A percentile compares a stretch with the other conserved stretches of the same genome.
Conservation (phyloP, 2,888 invertebrate species). For the Tillus elongatus region DNA sequence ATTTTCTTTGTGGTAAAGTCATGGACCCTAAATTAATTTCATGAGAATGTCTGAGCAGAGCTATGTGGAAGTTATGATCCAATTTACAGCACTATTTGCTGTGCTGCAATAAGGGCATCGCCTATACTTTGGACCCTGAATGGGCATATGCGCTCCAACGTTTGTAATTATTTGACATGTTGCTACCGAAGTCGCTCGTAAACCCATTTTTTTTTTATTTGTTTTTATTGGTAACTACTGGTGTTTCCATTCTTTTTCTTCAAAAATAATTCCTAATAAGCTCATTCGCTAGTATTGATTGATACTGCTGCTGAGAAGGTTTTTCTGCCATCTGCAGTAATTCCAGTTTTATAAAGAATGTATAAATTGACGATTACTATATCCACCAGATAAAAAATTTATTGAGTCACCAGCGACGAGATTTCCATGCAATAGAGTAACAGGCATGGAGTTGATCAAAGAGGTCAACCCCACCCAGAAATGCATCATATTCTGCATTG, state of each 20-base stretch:
- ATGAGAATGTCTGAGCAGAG: too few species aligned
- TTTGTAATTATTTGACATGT: background rate
- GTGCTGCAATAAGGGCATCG: constrained; percentile 6
- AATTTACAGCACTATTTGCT: too few species aligned
- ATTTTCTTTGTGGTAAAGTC: too few species aligned
- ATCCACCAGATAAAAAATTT: constrained; percentile 8
- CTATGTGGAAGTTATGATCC: too few species aligned
- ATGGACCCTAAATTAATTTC: too few species aligned
- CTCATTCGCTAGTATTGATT: constrained; percentile 9
- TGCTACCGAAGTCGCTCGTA: background rate
- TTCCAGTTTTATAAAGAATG: too few species aligned
- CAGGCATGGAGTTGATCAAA: constrained; percentile 7
- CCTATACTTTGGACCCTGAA: constrained; percentile 6
- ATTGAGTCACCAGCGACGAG: constrained; percentile 8
- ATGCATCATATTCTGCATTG: constrained; percentile 3
- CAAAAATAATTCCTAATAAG: constrained; percentile 10
- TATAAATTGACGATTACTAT: constrained; percentile 9
- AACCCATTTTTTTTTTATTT: background rate
- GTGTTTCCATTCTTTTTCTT: constrained; percentile 6
- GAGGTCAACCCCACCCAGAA: too few species aligned
- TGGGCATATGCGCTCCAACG: constrained; percentile 4
- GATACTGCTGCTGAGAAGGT: constrained; percentile 8
- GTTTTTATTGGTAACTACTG: constrained; percentile 4
- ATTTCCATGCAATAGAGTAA: constrained; percentile 9
- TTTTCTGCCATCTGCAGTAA: constrained; percentile 6